phyloP scores from a whole-genome alignment of 2,888 invertebrate species.

The Argyra leucocephala region DNA sequence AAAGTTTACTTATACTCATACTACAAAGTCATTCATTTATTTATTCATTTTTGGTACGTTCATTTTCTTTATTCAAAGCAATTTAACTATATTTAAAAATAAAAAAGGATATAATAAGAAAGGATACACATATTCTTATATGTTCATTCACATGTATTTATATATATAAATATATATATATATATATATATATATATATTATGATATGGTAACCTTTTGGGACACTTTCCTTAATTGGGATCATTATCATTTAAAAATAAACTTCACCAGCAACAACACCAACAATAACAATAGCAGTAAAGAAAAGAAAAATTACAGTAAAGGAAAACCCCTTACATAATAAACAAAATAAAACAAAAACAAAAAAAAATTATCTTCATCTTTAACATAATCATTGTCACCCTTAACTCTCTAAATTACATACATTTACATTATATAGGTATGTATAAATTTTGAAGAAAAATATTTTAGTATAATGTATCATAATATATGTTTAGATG shows the following conservation, averaged over 20 bases:
- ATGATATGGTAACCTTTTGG: background rate
- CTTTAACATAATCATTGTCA: constrained; percentile 6
- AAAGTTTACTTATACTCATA: too few species aligned
- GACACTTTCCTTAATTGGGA: constrained; percentile 6
- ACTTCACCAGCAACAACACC: background rate
- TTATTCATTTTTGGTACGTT: too few species aligned
- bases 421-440: background rate
- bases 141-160: too few species aligned
- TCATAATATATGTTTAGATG: too few species aligned
- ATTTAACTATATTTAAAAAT: too few species aligned
- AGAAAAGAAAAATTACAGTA: background rate
- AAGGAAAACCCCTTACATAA: too few species aligned
- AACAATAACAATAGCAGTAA: background rate
- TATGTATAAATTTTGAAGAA: background rate
- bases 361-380: background rate
- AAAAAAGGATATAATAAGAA: too few species aligned
- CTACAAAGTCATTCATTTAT: background rate
- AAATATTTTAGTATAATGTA: too few species aligned
- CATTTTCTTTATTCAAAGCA: too few species aligned
- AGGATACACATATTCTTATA: too few species aligned
- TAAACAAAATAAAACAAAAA: background rate
- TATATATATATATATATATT: background rate
- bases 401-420: background rate
- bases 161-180: too few species aligned
- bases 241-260: constrained; percentile 6